Evolutionary conservation across 2,888 invertebrate genomes (phyloP), one percentile per base, ranked within the genome.

Genomic region (Graphium colonna): DNA sequence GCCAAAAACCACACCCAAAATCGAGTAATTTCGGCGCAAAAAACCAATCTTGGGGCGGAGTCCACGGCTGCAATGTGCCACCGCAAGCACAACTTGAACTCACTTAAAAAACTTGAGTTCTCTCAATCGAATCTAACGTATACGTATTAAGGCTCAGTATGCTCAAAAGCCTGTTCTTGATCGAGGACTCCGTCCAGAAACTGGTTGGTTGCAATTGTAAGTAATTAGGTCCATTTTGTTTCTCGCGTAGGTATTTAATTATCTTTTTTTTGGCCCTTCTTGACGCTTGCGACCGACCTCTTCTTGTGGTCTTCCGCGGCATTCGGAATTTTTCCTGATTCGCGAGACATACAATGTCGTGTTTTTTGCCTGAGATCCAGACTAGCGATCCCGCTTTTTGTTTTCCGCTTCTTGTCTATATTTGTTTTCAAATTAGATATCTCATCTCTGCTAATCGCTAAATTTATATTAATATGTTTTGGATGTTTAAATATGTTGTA

Each of bases 211-310:
- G 54, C 68, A 66, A 69, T 67, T 66, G 65, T 61, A 62, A 65
- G 70, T 75, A 73, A 75, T 75, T 73, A 75, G 69, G 61, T 65
- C 65, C 68, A 73, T 75, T 76, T 75, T 67, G 71, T 66, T 64
- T 59, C 53, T 63, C 64, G 62, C 57, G 61, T 62, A 54, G 72
- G 74, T 67, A 73, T 75, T 65, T 66, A 51, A 51, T 56, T 41
- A 62, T 73, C 73, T 73, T 76, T 76, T 65, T 10, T 60, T n/a
- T n/a, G n/a, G n/a, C n/a, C n/a, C n/a, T n/a, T n/a, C n/a, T n/a
- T n/a, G n/a, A n/a, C n/a, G n/a, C n/a, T n/a, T n/a, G n/a, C 33
- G 31, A 21, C 40, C 21, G 5, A 10, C 33, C 33, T 39, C 40
- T 54, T 54, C 49, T 54, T 54, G 43, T 39, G 39, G 15, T 46